Percentiles rank a stretch among this genome's conserved stretches.
Evolutionary conservation across 2,888 invertebrate genomes (phyloP).

Genomic region (Minunthozetes semirufus): DNA sequence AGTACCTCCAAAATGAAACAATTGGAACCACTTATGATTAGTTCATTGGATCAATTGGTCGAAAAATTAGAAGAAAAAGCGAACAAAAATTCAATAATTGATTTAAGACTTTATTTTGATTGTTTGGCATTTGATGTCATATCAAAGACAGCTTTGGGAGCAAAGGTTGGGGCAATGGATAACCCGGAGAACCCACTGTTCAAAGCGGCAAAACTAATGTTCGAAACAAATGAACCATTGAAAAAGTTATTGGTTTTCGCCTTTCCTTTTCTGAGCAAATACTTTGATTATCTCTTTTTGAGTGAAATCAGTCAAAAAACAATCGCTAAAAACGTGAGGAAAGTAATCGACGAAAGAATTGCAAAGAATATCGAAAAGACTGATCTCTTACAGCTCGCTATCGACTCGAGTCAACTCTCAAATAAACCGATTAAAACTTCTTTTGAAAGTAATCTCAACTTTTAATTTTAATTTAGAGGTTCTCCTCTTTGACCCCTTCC

Average conservation of each 20-base stretch:
- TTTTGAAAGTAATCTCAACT: background rate
- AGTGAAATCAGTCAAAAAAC: background rate
- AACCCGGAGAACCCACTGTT: background rate
- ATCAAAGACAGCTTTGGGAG: slow-evolving; percentile 6
- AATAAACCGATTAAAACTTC: background rate
- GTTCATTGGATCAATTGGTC: background rate
- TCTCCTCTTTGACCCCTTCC: too few species aligned
- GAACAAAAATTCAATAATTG: background rate
- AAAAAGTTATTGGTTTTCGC: background rate
- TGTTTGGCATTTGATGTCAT: slow-evolving; percentile 29
- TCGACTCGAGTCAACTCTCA: background rate
- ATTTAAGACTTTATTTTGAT: slow-evolving; percentile 22
- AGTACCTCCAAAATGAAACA: background rate
- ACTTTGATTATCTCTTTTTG: background rate
- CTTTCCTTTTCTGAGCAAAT: slow-evolving; percentile 10
- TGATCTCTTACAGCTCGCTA: background rate
- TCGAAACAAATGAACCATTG: background rate
- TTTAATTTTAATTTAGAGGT: too few species aligned
- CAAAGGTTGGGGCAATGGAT: background rate
- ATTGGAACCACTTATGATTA: slow-evolving; percentile 27
- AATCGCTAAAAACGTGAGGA: background rate
- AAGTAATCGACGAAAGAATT: background rate
- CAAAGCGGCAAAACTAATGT: background rate
- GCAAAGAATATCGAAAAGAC: background rate
- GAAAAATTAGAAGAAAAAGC: background rate